Evolutionary conservation across 2,113 vertebrate genomes (phyloP), one percentile per base, ranked within the genome.

Genomic region (Vombatus ursinus): DNA sequence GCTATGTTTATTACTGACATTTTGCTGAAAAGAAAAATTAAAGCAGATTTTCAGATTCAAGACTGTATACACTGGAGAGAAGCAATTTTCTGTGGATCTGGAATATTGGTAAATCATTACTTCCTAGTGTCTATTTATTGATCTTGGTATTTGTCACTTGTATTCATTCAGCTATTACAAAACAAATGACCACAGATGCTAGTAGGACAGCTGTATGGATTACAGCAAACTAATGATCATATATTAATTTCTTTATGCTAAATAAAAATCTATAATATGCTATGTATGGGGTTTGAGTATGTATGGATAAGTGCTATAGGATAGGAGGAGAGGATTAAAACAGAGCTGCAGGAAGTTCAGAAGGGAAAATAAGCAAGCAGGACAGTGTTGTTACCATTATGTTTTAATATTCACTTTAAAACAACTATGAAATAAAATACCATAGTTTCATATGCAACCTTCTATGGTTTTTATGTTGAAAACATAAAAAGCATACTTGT

Each of bases 141-240:
- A 91, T 31, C 48, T 92, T 52, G 89, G 50, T 28, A 1, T 52
- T 96, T 90, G 26, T 90, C 14, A 92, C 92, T 24, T 91, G n/a
- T n/a, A 96, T 91, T 24, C 53, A 50, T 93, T 97, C 68, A 94
- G 89, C 48, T 52, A 68, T 47, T 51, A 89, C 77, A 94, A 84
- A 44, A 68, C 25, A 8, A 97, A 93, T 54, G 68, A 52, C 2
- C n/a, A 57, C 8, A 44, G 47, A 57, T 50, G 91, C 92, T 53
- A 92, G 89, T 54, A 28, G 3, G 92, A 25, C 8, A 52, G 89
- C 28, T 94, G 10, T 28, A 94, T 28, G 93, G 53, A 96, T 84
- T 54, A 90, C 48, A 77, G 7, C 89, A 95, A 37, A 89, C 89
- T 96, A 44, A 92, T 44, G 92, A 92, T 47, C 26, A 57, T 52